Conservation (phyloP, 2,888 invertebrate species). For the Orthosia cruda region DNA sequence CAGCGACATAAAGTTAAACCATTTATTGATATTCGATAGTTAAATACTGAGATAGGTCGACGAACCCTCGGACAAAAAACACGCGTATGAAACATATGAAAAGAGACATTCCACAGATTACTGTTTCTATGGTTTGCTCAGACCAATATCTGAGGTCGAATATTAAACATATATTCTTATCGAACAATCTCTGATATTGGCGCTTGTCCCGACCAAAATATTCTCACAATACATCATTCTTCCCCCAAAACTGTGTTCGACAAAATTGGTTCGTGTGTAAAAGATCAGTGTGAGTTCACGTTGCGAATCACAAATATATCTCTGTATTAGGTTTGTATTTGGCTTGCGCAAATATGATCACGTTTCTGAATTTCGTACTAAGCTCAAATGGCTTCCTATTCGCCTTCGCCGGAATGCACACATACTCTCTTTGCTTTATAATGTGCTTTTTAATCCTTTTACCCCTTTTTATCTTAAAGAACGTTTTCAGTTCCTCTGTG, state of each 20-base stretch:
- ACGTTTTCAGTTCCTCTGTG: too few species aligned
- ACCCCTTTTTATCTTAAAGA: too few species aligned
- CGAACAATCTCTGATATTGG: constrained; percentile 64
- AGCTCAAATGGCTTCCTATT: too few species aligned
- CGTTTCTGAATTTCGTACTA: too few species aligned
- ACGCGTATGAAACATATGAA: constrained; percentile 26
- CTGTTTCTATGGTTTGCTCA: constrained; percentile 4
- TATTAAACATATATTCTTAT: constrained; percentile 49
- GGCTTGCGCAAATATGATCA: too few species aligned
- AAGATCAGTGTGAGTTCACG: constrained; percentile 74
- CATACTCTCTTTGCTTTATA: too few species aligned
- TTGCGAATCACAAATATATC: constrained; percentile 79
- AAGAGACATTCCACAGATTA: constrained; percentile 4
- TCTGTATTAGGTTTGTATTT: too few species aligned
- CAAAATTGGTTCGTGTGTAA: constrained; percentile 77
- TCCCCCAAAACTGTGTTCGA: constrained; percentile 67
- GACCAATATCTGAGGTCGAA: constrained; percentile 37
- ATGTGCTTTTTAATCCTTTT: too few species aligned
- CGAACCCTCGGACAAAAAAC: constrained; percentile 39
- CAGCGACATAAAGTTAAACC: constrained; percentile 26
- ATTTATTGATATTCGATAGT: constrained; percentile 39
- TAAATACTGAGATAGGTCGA: constrained; percentile 42
- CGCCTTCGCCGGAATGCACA: too few species aligned
- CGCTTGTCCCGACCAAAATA: constrained; percentile 57
- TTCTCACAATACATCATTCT: constrained; percentile 69